Conservation (phyloP, 2,797 vertebrate species). For the Chlorospingus semifuscus region DNA sequence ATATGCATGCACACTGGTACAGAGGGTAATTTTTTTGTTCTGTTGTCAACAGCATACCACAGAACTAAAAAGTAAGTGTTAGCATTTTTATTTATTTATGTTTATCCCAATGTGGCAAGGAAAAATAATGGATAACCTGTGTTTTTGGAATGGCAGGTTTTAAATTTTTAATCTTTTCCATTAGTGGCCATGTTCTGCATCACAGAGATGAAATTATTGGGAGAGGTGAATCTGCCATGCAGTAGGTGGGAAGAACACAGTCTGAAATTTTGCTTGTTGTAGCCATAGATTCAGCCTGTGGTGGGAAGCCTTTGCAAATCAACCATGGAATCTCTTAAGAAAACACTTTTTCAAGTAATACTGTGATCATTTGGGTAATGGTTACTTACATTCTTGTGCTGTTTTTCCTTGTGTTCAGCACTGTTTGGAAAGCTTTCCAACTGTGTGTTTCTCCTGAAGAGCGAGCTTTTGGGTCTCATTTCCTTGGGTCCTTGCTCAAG, state of each 20-base stretch:
- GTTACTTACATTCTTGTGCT: background rate
- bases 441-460: background rate
- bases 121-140: background rate
- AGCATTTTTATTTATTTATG: background rate
- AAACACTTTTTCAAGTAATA: background rate
- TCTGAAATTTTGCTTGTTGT: background rate
- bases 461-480: background rate
- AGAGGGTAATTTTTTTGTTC: background rate
- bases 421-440: background rate
- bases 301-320: background rate
- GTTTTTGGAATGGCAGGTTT: background rate
- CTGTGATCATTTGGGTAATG: background rate
- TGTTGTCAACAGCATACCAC: background rate
- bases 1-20: accelerated
- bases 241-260: background rate
- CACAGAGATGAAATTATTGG: background rate
- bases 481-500: background rate
- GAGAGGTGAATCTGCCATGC: background rate
- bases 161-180: background rate
- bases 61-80: background rate
- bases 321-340: background rate
- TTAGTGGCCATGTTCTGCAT: background rate
- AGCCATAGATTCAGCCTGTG: background rate
- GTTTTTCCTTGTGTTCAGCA: background rate
- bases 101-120: background rate